These are phyloP conservation scores for Spodoptera littoralis DNA, from an alignment of 2,888 invertebrate species.

Conservation along the genomic window DNA sequence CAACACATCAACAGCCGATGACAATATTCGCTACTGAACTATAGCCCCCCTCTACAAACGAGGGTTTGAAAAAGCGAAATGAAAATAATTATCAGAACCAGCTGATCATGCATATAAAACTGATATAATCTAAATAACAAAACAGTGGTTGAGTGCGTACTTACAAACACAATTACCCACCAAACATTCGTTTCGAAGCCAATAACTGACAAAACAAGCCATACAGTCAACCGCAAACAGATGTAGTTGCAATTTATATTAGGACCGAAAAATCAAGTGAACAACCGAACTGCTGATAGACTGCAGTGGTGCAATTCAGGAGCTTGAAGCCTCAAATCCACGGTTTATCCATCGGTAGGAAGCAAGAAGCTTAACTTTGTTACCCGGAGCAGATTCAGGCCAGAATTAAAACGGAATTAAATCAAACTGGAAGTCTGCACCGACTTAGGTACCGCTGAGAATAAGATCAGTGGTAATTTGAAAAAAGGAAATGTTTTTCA, in stretches of 20 bases:
- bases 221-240: slow-evolving; percentile 41
- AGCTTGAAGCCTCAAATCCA: slow-evolving; percentile 46
- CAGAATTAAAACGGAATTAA: slow-evolving; percentile 61
- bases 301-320: slow-evolving; percentile 59
- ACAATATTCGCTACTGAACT: no score
- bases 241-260: slow-evolving; percentile 43
- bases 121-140: not conserved
- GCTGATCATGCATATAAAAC: not conserved
- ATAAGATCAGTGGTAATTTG: slow-evolving; percentile 43
- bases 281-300: slow-evolving; percentile 40
- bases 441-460: slow-evolving; percentile 38
- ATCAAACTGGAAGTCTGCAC: slow-evolving; percentile 53
- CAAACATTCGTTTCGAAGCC: slow-evolving; percentile 23
- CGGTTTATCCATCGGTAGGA: slow-evolving; percentile 54
- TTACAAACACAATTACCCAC: slow-evolving; percentile 1
- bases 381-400: slow-evolving; percentile 52
- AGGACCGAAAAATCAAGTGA: slow-evolving; percentile 46
- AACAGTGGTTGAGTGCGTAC: not conserved
- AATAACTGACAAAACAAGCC: slow-evolving; percentile 24
- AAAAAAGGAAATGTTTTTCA: slow-evolving; percentile 28
- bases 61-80: no score
- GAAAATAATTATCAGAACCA: no score
- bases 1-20: no score
- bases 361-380: slow-evolving; percentile 63
- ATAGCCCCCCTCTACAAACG: no score